phyloP scores from a whole-genome alignment of 2,113 vertebrate species.

The Rallus limicola region DNA sequence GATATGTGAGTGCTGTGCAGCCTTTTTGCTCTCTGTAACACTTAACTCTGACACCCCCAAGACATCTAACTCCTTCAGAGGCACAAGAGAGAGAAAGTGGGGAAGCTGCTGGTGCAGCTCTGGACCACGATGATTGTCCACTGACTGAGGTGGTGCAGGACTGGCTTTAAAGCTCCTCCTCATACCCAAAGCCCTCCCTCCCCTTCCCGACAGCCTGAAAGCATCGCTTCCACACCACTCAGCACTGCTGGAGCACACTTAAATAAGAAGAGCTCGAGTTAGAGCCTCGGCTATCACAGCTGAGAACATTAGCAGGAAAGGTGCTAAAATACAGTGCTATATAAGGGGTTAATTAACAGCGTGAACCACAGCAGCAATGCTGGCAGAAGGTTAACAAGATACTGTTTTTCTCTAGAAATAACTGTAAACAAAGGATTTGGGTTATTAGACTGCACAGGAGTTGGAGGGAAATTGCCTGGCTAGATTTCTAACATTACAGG shows the following conservation, averaged over 20 bases:
- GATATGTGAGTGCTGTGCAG: not conserved
- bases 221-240: not conserved
- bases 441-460: not conserved
- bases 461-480: not conserved
- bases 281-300: not conserved
- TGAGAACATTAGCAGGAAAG: not conserved
- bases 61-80: not conserved
- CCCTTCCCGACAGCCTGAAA: fast-evolving
- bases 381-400: not conserved
- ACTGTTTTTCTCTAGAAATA: not conserved
- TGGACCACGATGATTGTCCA: fast-evolving
- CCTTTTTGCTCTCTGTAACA: not conserved
- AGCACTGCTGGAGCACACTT: not conserved
- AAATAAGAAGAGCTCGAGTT: not conserved
- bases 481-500: not conserved
- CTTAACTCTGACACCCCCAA: not conserved
- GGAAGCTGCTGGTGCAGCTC: not conserved
- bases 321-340: not conserved
- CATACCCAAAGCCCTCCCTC: not conserved
- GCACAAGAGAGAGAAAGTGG: not conserved
- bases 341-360: not conserved
- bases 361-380: not conserved
- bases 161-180: not conserved
- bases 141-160: not conserved
- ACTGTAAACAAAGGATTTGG: not conserved